Evolutionary conservation across 2,888 invertebrate species (phyloP), one percentile per base, ranked within the genome.

Genomic region (Agrotis puta): DNA sequence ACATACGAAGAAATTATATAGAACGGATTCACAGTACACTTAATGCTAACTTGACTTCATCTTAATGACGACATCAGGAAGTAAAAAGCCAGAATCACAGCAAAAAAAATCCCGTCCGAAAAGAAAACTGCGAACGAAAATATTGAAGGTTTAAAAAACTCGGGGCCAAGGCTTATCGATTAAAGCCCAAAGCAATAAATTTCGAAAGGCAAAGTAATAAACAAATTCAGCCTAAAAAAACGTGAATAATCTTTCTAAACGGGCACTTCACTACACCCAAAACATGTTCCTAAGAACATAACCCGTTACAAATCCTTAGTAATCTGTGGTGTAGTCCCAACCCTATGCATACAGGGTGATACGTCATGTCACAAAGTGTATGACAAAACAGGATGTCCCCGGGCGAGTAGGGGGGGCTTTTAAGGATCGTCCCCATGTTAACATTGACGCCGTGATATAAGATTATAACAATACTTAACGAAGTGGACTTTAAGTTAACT

Each of bases 331-430:
- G 68, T 77, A 54, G 73, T 76, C 63, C 48, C 84, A 88, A 68
- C 88, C 88, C 88, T 88, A 74, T 66, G 74, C 68, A 77, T 63
- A 79, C 70, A 80, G 85, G 83, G 85, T 87, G 88, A 88, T 85
- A 85, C 87, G 89, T 88, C 88, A 86, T 89, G 88, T 89, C 89
- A 89, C 87, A 85, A 83, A 85, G 82, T 87, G 84, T 91, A 86
- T 91, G 90, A 91, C 90, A 90, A 89, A 88, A 89, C 91, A 92
- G 92, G 91, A 91, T 90, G 89, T 89, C 88, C 89, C 85, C 78
- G 75, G 86, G 89, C 84, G 79, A 73, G 82, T 85, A 81, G 79
- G 85, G 83, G 81, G 87, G 85, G 89, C 90, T 91, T 91, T 91
- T 90, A 91, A 89, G 89, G 89, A 88, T 88, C 82, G 81, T 81